A percentile compares a stretch with the other conserved stretches of the same genome.
These are phyloP conservation scores for Mus musculus DNA, from an alignment of 2,113 vertebrate genomes.

Conservation along the genomic window GRCm39 chr16:96259001-96259500, in stretches of 20 bases:
- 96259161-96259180: background rate
- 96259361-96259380: background rate
- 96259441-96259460: background rate
- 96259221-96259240: background rate
- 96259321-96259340: background rate
- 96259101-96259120: background rate
- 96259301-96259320: background rate
- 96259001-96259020: background rate
- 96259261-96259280: background rate
- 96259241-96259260: background rate
- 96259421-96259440: background rate
- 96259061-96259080: background rate
- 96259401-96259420: background rate
- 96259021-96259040: background rate
- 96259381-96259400: background rate
- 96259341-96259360: background rate
- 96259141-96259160: background rate
- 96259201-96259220: background rate
- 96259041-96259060: rapidly evolving
- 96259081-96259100: background rate
- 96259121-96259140: background rate
- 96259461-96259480: background rate
- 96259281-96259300: background rate
- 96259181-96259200: background rate
- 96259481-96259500: too few species aligned